phyloP scores from a whole-genome alignment of 2,113 vertebrate species.

The Cephalophus harveyi region DNA sequence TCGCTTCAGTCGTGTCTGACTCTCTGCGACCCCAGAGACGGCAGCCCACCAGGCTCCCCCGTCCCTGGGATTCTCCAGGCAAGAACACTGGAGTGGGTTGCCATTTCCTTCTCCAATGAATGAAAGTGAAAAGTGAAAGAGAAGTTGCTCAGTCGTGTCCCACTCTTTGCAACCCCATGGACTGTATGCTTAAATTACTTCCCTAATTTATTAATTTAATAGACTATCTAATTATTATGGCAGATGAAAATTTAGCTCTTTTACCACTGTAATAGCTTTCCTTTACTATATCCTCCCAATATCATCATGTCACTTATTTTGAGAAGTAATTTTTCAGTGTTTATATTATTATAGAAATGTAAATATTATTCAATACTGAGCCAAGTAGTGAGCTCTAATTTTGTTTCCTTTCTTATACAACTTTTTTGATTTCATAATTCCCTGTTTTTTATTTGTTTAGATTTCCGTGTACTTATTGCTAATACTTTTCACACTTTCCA shows the following conservation, averaged over 20 bases:
- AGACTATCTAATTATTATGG: not conserved
- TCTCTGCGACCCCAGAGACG: fast-evolving
- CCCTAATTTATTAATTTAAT: not conserved
- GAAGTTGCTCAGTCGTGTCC: not conserved
- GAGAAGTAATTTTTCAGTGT: not conserved
- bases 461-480: not conserved
- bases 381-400: not conserved
- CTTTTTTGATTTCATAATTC: not conserved
- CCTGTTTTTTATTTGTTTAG: not conserved
- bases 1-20: fast-evolving
- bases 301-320: not conserved
- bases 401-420: not conserved
- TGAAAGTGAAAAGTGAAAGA: not conserved
- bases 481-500: not conserved
- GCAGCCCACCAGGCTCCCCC: not conserved
- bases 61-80: not conserved
- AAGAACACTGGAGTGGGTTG: not conserved
- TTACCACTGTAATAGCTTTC: not conserved
- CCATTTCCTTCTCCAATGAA: not conserved
- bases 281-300: not conserved
- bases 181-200: not conserved
- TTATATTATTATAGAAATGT: not conserved
- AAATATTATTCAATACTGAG: not conserved
- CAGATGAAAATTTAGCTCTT: not conserved
- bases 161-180: not conserved